Evolutionary conservation across 2,888 invertebrate species (phyloP), one percentile per base, ranked within the genome.

Genomic region (Coleophora flavipennella): DNA sequence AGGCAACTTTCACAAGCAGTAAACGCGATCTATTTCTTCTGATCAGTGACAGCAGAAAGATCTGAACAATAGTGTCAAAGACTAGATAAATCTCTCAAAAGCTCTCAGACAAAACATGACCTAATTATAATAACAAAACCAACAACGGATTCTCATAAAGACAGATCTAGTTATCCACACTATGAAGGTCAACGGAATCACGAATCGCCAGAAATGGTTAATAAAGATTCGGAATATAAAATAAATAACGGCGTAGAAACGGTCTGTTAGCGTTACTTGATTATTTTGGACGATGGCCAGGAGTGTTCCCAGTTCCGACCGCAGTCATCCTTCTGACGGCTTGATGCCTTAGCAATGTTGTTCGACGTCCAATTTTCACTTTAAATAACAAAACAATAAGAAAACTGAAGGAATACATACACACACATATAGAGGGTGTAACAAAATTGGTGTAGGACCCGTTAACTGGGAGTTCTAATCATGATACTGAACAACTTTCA

Each of bases 201-300:
- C 50, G 53, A 54, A 58, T 61, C 51, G 46, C 57, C 57, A 50
- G 46, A 45, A 59, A 64, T 61, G 55, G 59, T 63, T 66, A 66
- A 67, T 72, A 71, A 65, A 62, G 55, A 60, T 50, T 53, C 44
- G 49, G 46, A 57, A 62, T 60, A 71, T 60, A 61, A 63, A 70
- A 67, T 65, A 69, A 68, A 67, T 66, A 68, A 65, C 56, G 53
- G 62, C 62, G 59, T 55, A 64, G 49, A 63, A 63, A 54, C 47
- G 41, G 57, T 57, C 55, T 62, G 20, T 6, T 70, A 62, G 59
- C 67, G 61, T 69, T 62, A 64, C 62, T 65, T 62, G 73, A 76
- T 78, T 73, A 74, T 74, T 67, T 76, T 81, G 79, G 81, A 80
- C 44, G 40, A 43, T 49, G 55, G 68, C 81, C 78, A 81, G 70